A percentile compares a stretch with the other conserved stretches of the same genome.
Evolutionary conservation across 2,797 vertebrate species (phyloP).

Genomic region (Graptemys geographica): DNA sequence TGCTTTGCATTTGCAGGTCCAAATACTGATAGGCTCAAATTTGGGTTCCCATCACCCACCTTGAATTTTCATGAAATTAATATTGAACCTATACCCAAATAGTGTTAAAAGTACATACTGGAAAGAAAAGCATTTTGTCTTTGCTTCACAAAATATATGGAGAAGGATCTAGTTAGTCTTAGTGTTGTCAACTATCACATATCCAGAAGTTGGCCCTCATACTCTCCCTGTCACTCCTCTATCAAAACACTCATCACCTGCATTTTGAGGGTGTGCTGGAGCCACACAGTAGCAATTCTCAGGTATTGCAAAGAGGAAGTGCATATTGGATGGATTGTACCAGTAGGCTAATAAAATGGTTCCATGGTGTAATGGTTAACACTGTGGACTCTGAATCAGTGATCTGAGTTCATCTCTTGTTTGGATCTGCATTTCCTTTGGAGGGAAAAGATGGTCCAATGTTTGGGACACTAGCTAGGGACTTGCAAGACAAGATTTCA

Average conservation of each 20-base stretch:
- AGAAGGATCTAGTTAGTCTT: neutral
- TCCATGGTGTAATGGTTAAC: constrained; percentile 3
- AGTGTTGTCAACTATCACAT: neutral
- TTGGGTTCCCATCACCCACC: neutral
- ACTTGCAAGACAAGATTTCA: neutral
- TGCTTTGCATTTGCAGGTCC: neutral
- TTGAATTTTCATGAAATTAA: neutral
- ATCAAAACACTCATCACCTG: neutral
- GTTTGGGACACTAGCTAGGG: neutral
- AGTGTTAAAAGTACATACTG: neutral
- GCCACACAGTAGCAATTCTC: neutral
- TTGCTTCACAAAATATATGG: neutral
- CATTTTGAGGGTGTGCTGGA: neutral
- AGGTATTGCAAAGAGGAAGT: neutral
- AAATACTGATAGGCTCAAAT: neutral
- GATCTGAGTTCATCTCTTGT: constrained; percentile 1
- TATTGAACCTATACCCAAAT: fast-evolving
- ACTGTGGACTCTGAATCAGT: neutral
- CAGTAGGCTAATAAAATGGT: fast-evolving
- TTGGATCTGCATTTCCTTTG: neutral
- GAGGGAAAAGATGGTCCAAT: neutral
- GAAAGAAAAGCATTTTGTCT: fast-evolving
- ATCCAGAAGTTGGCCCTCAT: neutral
- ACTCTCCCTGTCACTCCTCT: neutral
- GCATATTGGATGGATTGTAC: neutral